Base-by-base conservation (phyloP, 2,888 invertebrate genomes). In the Drosophila pseudotalamancana region DNA sequence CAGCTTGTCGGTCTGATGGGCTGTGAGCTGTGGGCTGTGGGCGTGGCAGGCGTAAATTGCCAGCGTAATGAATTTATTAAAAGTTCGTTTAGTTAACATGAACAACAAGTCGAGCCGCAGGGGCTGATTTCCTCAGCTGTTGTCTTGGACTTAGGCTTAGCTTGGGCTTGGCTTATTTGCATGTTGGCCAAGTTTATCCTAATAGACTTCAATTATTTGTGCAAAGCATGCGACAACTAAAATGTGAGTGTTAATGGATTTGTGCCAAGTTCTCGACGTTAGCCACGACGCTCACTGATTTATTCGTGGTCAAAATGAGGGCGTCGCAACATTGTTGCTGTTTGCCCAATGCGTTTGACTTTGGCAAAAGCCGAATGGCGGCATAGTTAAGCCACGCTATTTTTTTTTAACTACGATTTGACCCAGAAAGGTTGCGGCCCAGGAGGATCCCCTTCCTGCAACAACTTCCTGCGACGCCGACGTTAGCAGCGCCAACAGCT, bases 51-150 rank as follows among this genome's bases (percentile, higher is more conserved):
- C 59, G 55, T 85, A 80, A 80, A 80, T 56, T 85, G 86, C 54
- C 57, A 64, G 37, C 56, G 67, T 83, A 83, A 83, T 83, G 83
- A 87, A 83, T 83, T 87, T 87, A 87, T 83, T 83, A 87, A 83
- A 82, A 78, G 70, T 76, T 69, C 72, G 54, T 61, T 75, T 68
- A 71, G 76, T 59, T 68, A 61, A 82, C 63, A 55, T 53, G 55
- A 62, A 49, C 46, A 63, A 45, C 49, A 49, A 42, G 29, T 18
- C 12, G 6, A 12, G 45, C 31, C 9, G 19, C 1, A n/a, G 14
- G 9, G 27, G 21, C 11, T 3, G 11, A 45, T 2, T 31, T 5
- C 3, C 16, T 31, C 56, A 53, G 50, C 65, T 66, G 65, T 42
- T 45, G 37, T 63, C 55, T 72, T 56, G 64, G 57, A 54, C 54